Evolutionary conservation across 2,113 vertebrate species (phyloP).

Genomic region (Myrmophylax atrothorax): DNA sequence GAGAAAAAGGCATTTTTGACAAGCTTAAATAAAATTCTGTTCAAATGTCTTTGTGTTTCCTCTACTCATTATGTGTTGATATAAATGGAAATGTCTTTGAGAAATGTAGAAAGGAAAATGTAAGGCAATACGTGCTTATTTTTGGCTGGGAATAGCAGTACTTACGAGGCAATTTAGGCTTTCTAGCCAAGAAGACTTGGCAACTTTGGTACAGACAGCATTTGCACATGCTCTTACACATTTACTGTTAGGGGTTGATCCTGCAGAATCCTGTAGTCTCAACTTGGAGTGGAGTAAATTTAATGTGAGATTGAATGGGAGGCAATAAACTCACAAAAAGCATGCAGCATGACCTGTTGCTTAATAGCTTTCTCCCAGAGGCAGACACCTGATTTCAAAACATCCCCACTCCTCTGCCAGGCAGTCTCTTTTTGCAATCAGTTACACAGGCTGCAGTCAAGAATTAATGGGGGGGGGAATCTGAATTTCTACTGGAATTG

Average conservation of each 20-base stretch:
- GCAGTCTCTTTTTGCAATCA: neutral
- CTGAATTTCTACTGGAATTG: neutral
- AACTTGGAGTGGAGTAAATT: constrained; percentile 17
- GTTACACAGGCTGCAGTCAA: neutral
- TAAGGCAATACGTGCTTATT: constrained; percentile 65
- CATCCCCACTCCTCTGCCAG: neutral
- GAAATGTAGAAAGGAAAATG: constrained; percentile 47
- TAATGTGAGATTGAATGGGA: constrained; percentile 24
- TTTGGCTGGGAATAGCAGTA: constrained; percentile 60
- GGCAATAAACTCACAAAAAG: neutral
- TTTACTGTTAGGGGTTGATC: constrained; percentile 33
- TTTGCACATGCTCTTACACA: constrained; percentile 63
- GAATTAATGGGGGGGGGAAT: neutral
- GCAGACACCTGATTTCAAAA: neutral
- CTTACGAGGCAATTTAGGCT: constrained; percentile 60
- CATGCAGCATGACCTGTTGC: neutral
- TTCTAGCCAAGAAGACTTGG: constrained; percentile 71
- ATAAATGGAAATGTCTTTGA: constrained; percentile 62
- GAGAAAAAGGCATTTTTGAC: constrained; percentile 5
- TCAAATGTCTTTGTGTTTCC: constrained; percentile 49
- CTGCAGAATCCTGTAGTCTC: neutral
- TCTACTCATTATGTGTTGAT: constrained; percentile 58
- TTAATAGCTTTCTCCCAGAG: neutral
- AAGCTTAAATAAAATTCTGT: constrained; percentile 32
- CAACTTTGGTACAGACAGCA: constrained; percentile 50